Evolutionary conservation across 2,797 vertebrate genomes (phyloP).

Genomic region (Cryptoprocta ferox): DNA sequence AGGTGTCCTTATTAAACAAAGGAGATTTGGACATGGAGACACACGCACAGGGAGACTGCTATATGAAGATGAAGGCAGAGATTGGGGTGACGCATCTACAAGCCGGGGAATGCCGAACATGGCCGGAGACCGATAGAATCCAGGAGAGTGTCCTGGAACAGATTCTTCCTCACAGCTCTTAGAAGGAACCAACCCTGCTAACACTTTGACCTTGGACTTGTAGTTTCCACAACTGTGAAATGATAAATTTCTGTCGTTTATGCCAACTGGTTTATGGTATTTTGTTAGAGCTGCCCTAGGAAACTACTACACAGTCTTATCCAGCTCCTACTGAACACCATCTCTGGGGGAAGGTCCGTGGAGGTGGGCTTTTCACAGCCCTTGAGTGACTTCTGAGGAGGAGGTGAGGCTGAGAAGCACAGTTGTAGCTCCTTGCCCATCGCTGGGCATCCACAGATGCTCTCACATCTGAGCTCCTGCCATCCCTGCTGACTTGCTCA

Average conservation of each 20-base stretch:
- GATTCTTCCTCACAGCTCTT: background rate
- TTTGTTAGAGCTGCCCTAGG: background rate
- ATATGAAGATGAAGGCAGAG: background rate
- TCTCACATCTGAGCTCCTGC: background rate
- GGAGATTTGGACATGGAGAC: background rate
- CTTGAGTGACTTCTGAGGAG: background rate
- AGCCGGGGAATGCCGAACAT: background rate
- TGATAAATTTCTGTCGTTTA: background rate
- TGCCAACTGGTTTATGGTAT: rapidly evolving
- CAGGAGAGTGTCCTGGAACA: background rate
- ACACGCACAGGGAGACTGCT: background rate
- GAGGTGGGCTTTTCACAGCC: background rate
- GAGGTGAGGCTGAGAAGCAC: rapidly evolving
- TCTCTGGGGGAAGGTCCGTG: background rate
- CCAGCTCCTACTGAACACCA: rapidly evolving
- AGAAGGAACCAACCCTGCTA: rapidly evolving
- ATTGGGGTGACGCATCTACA: background rate
- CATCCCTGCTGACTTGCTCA: rapidly evolving
- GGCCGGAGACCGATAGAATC: rapidly evolving
- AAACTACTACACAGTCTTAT: rapidly evolving
- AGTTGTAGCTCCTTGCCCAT: no score
- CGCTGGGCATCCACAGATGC: background rate
- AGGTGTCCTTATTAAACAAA: background rate
- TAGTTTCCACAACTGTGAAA: background rate
- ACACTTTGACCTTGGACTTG: background rate